Conservation (phyloP, 2,888 invertebrate species). For the Tetrapedia diversipes region DNA sequence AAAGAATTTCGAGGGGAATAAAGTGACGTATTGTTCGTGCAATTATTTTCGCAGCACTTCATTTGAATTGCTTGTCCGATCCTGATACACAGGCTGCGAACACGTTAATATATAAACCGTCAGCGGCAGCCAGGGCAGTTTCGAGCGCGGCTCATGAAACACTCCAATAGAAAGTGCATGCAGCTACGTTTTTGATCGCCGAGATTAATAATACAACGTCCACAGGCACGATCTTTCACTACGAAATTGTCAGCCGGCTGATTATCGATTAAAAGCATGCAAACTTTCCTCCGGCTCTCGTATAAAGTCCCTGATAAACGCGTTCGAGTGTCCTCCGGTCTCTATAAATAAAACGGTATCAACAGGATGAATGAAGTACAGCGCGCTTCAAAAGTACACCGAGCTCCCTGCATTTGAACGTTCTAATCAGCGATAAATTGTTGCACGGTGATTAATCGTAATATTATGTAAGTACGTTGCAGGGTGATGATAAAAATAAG, state of each 20-base stretch:
- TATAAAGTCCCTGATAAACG: not conserved
- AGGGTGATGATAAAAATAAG: too few relatives aligned
- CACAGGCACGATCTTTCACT: not conserved
- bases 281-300: not conserved
- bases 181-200: not conserved
- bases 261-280: slow-evolving; percentile 23
- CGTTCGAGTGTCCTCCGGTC: too few relatives aligned
- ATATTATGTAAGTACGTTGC: too few relatives aligned
- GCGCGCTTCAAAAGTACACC: too few relatives aligned
- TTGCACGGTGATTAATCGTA: too few relatives aligned
- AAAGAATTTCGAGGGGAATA: too few relatives aligned
- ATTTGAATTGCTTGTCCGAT: too few relatives aligned
- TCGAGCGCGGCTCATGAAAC: not conserved
- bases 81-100: too few relatives aligned
- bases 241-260: not conserved
- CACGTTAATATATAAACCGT: slow-evolving; percentile 29
- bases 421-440: too few relatives aligned
- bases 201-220: slow-evolving; percentile 29
- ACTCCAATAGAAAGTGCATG: not conserved
- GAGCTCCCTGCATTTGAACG: too few relatives aligned
- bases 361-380: not conserved
- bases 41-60: too few relatives aligned
- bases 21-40: too few relatives aligned
- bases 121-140: not conserved
- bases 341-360: slow-evolving; percentile 9